These are phyloP conservation scores for Tethya wilhelma DNA, from an alignment of 37 sponge, comb jelly and placozoan genomes.

Conservation along the genomic window DNA sequence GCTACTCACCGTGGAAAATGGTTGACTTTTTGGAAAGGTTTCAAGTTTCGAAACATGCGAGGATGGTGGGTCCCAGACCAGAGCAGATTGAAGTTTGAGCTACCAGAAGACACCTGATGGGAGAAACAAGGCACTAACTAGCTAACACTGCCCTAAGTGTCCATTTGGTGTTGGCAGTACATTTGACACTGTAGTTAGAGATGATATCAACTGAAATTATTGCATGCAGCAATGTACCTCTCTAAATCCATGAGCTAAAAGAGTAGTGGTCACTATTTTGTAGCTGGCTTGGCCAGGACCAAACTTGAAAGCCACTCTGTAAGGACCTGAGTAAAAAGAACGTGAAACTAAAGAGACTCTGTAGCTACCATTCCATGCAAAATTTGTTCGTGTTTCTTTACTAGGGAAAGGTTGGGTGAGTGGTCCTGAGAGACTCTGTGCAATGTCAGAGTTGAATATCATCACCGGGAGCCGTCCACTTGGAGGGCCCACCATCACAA, in stretches of 20 bases:
- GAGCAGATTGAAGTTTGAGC: constrained; percentile 64
- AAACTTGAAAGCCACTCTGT: constrained; percentile 56
- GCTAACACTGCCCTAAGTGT: too few species aligned
- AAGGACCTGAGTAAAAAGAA: constrained; percentile 8
- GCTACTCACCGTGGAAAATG: constrained; percentile 83
- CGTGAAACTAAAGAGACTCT: too few species aligned
- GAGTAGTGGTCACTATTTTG: constrained; percentile 34
- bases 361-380: too few species aligned
- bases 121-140: too few species aligned
- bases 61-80: constrained; percentile 61
- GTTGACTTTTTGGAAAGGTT: constrained; percentile 69
- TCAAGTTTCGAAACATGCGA: constrained; percentile 26
- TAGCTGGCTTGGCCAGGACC: constrained; percentile 44
- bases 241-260: constrained; percentile 62
- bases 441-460: background rate
- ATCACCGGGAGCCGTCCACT: background rate
- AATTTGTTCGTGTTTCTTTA: background rate
- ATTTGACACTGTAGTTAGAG: background rate
- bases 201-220: background rate
- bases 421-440: background rate
- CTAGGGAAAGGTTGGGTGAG: constrained; percentile 10
- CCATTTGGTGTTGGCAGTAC: too few species aligned
- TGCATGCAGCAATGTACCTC: too few species aligned
- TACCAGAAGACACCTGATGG: constrained; percentile 39
- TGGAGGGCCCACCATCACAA: background rate